Evolutionary conservation across 2,797 vertebrate species (phyloP).

Genomic region (Hippoglossus hippoglossus): DNA sequence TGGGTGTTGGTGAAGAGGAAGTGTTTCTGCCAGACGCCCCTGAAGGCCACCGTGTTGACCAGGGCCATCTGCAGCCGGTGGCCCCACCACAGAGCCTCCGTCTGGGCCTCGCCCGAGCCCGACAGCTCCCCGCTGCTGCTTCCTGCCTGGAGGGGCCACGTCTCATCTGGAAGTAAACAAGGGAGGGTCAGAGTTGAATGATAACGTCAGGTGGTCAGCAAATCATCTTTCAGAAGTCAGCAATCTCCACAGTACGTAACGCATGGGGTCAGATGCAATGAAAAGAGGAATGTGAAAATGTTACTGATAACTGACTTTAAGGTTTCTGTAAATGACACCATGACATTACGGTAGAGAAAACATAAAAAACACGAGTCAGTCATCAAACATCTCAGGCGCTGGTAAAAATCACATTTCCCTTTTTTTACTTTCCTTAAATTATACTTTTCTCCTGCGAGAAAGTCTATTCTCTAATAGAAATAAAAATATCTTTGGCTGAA

Average conservation of each 20-base stretch:
- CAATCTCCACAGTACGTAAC: neutral
- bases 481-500: too few relatives aligned
- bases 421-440: too few relatives aligned
- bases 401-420: too few relatives aligned
- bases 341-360: too few relatives aligned
- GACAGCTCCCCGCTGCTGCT: conserved; percentile 72
- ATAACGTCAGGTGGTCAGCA: neutral
- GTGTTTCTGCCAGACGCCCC: conserved; percentile 89
- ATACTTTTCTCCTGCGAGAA: too few relatives aligned
- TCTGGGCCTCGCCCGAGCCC: conserved; percentile 64
- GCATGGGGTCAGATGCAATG: neutral
- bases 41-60: conserved; percentile 89
- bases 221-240: neutral
- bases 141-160: conserved; percentile 17
- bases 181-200: conserved; percentile 2
- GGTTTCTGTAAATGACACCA: too few relatives aligned
- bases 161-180: conserved; percentile 68
- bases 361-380: too few relatives aligned
- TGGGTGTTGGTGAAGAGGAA: conserved; percentile 88
- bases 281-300: too few relatives aligned
- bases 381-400: too few relatives aligned
- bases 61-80: conserved; percentile 81
- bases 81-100: conserved; percentile 52
- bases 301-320: too few relatives aligned
- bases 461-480: too few relatives aligned